Evolutionary conservation across 2,888 invertebrate species (phyloP), one percentile per base, ranked within the genome.

Genomic region (Entomobrya multifasciata): DNA sequence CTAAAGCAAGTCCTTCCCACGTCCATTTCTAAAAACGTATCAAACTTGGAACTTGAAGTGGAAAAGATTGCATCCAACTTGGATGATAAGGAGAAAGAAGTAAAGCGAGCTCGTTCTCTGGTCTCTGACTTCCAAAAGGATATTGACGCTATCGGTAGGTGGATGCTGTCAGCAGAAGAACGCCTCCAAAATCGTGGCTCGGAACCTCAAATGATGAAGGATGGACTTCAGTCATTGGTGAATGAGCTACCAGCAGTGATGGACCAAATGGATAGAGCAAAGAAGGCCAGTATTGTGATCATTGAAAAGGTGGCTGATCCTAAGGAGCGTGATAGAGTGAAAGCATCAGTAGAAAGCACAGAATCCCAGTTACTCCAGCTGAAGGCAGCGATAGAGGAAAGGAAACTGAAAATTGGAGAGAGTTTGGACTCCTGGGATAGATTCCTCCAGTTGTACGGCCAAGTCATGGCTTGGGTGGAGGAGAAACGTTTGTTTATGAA

Each of bases 341-440:
- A 95, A 91, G 95, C 95, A 57, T 96, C 97, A 0, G 94, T 97
- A 87, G 94, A 95, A 85, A 95, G 95, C 88, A 93, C 97, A 87
- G 95, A 95, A 25, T 96, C 97, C 30, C 96, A 97, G 92, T 93
- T 97, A 92, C 94, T 94, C 47, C 96, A 96, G 91, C 95, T 97
- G 0, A 95, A 95, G 91, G 94, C 95, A 85, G 96, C 96, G 94
- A 93, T 97, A 90, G 97, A 97, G 87, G 96, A 97, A 91, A 95
- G 96, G 92, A 96, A 95, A 92, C 95, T 95, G 91, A 95, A 96
- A 92, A 95, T 97, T 49, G 96, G 96, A 79, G 97, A 97, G 92
- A 96, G 96, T 87, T 94, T 97, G 91, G 97, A 97, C 92, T 96
- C 97, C 30, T 97, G 97, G 95, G 95, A 96, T 90, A 94, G 96